Evolutionary conservation across 2,888 invertebrate genomes (phyloP).

Genomic region (Listrodromus nycthemerus): DNA sequence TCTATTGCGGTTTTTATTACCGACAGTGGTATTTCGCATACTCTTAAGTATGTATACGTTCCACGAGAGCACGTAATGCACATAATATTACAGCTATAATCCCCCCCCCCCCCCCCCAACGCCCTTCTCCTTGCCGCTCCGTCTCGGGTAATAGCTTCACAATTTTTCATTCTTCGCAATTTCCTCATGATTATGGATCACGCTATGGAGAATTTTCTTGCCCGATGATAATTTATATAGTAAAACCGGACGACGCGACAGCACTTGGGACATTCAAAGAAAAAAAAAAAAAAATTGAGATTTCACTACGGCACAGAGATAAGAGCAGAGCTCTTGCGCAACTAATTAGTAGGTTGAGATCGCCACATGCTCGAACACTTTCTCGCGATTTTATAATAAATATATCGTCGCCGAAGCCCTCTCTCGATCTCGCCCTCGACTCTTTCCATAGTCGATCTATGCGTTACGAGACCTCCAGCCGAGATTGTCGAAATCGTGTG

Average conservation of each 20-base stretch:
- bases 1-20: neutral
- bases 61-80: slow-evolving; percentile 59
- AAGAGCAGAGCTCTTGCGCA: slow-evolving; percentile 67
- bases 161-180: slow-evolving; percentile 57
- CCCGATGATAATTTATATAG: slow-evolving; percentile 46
- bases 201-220: slow-evolving; percentile 46
- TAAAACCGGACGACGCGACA: slow-evolving; percentile 3
- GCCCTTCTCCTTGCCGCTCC: neutral
- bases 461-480: slow-evolving; percentile 38
- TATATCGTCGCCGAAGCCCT: slow-evolving; percentile 11
- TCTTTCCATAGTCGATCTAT: neutral
- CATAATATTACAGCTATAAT: slow-evolving; percentile 48
- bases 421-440: slow-evolving; percentile 17
- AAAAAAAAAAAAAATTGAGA: neutral
- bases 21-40: slow-evolving; percentile 9
- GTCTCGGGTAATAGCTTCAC: slow-evolving; percentile 46
- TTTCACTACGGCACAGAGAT: neutral
- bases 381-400: slow-evolving; percentile 48
- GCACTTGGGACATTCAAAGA: neutral
- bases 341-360: slow-evolving; percentile 73
- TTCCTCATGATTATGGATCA: slow-evolving; percentile 66
- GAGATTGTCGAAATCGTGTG: slow-evolving; percentile 75
- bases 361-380: slow-evolving; percentile 59
- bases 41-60: slow-evolving; percentile 54
- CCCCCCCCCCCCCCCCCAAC: neutral